A percentile compares a stretch with the other conserved stretches of the same genome.
phyloP scores from a whole-genome alignment of 2,797 vertebrate species.

The Antrozous pallidus region DNA sequence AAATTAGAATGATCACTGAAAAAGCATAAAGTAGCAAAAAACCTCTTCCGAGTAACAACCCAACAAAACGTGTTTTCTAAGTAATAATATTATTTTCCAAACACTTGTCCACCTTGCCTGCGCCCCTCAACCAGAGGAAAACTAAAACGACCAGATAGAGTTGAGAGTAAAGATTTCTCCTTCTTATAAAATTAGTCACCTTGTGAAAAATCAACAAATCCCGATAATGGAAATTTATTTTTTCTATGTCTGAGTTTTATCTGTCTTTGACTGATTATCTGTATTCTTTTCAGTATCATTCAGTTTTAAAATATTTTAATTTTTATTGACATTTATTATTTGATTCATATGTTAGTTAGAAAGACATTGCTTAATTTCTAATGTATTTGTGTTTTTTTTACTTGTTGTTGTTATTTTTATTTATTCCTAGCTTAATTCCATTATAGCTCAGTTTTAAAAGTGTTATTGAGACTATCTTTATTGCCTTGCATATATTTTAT shows the following conservation, averaged over 20 bases:
- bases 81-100: neutral
- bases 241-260: neutral
- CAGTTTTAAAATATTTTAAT: neutral
- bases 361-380: neutral
- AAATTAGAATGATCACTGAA: neutral
- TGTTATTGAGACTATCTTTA: neutral
- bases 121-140: neutral
- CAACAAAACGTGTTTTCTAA: neutral
- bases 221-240: neutral
- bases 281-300: neutral
- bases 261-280: neutral
- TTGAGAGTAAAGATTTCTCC: neutral
- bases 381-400: neutral
- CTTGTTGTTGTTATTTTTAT: neutral
- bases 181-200: neutral
- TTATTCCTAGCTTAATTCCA: neutral
- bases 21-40: neutral
- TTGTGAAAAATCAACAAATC: neutral
- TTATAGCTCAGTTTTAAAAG: neutral
- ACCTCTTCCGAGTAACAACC: neutral
- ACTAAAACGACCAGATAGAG: neutral
- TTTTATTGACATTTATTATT: neutral
- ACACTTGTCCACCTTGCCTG: accelerated
- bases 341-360: neutral
- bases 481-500: neutral